Evolutionary conservation across 2,888 invertebrate genomes (phyloP).

Genomic region (Nebria brevicollis): DNA sequence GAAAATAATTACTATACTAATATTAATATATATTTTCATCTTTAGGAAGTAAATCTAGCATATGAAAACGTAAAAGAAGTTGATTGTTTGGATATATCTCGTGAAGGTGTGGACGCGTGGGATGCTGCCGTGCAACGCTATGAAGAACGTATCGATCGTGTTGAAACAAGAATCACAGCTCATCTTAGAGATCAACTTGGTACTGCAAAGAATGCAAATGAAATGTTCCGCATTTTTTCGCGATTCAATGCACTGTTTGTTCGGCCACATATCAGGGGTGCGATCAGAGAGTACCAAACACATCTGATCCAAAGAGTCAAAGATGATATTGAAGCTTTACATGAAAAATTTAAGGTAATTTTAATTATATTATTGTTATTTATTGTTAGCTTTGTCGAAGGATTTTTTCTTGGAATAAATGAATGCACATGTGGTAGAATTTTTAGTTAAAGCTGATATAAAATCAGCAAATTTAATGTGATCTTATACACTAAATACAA

Average conservation of each 20-base stretch:
- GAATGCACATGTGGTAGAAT: too few species aligned
- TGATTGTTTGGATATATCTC: slow-evolving; percentile 95
- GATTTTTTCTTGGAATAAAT: too few species aligned
- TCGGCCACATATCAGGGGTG: slow-evolving; percentile 97
- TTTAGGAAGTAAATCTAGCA: slow-evolving; percentile 81
- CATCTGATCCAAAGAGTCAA: slow-evolving; percentile 98
- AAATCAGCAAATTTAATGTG: background rate
- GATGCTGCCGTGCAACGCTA: slow-evolving; percentile 97
- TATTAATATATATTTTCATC: slow-evolving; percentile 3
- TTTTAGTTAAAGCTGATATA: background rate
- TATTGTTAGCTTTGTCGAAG: too few species aligned
- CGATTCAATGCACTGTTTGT: slow-evolving; percentile 99
- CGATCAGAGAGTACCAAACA: slow-evolving; percentile 98
- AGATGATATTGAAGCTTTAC: slow-evolving; percentile 97
- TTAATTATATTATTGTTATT: too few species aligned
- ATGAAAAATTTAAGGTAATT: slow-evolving; percentile 95
- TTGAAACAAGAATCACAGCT: slow-evolving; percentile 97
- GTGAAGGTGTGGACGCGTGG: slow-evolving; percentile 97
- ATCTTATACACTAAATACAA: too few species aligned
- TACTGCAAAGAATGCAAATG: slow-evolving; percentile 98
- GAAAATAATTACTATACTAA: background rate
- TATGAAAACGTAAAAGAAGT: slow-evolving; percentile 99
- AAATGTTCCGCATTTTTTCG: slow-evolving; percentile 99
- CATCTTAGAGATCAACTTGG: slow-evolving; percentile 97
- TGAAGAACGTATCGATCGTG: slow-evolving; percentile 97